Percentiles rank a stretch among this genome's conserved stretches.
phyloP scores from a whole-genome alignment of 2,113 vertebrate species.

The Orcinus orca region DNA sequence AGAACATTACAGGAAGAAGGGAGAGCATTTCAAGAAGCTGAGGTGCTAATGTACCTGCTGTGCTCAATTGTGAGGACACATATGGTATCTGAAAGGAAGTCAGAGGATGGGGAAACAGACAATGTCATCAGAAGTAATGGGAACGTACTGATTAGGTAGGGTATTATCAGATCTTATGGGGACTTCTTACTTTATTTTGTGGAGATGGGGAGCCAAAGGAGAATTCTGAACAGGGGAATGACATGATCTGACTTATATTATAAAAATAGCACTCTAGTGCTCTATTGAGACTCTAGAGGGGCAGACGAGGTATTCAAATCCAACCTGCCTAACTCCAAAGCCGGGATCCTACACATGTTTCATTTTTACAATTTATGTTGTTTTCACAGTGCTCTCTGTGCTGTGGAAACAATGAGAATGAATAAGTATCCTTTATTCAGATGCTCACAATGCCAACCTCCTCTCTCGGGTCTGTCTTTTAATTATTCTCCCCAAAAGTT shows the following conservation, averaged over 20 bases:
- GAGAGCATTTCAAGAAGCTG: neutral
- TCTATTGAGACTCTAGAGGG: neutral
- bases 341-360: neutral
- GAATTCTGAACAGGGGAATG: neutral
- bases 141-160: too few relatives aligned
- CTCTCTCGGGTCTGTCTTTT: neutral
- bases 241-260: neutral
- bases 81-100: neutral
- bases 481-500: neutral
- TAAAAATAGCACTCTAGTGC: neutral
- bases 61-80: neutral
- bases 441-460: neutral
- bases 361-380: neutral
- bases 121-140: neutral
- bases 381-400: neutral
- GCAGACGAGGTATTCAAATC: neutral
- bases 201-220: neutral
- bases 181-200: neutral
- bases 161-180: neutral
- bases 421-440: neutral
- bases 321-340: neutral
- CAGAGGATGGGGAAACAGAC: neutral
- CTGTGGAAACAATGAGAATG: neutral
- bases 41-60: neutral
- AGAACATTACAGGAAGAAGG: neutral